These are phyloP conservation scores for Albula glossodonta DNA, from an alignment of 2,113 vertebrate genomes.

Conservation along the genomic window DNA sequence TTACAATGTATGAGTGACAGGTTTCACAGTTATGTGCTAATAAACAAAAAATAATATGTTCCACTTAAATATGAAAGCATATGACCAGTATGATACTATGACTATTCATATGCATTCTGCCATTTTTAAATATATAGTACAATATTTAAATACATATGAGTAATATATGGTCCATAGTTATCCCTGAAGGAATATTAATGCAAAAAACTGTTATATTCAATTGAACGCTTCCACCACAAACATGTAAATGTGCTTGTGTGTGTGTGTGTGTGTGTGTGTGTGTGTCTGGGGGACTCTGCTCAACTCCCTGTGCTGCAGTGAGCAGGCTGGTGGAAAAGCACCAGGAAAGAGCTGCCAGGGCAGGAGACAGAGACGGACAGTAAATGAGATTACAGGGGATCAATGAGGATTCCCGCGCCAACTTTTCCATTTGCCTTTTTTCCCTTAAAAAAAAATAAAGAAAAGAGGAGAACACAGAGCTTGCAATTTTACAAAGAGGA, in stretches of 20 bases:
- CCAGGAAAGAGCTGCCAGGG: neutral
- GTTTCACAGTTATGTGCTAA: neutral
- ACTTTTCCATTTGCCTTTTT: slow-evolving; percentile 44
- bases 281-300: neutral
- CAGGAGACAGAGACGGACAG: slow-evolving; percentile 27
- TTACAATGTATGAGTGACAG: neutral
- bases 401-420: slow-evolving; percentile 46
- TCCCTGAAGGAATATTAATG: too few relatives aligned
- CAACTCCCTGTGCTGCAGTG: neutral
- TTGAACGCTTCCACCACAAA: too few relatives aligned
- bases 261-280: neutral
- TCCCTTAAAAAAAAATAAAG: slow-evolving; percentile 22
- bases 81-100: neutral
- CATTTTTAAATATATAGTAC: too few relatives aligned
- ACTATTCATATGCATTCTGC: neutral
- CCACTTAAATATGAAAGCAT: neutral
- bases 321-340: slow-evolving; percentile 2
- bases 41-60: too few relatives aligned
- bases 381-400: slow-evolving; percentile 50
- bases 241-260: too few relatives aligned
- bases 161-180: too few relatives aligned
- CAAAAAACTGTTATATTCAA: too few relatives aligned
- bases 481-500: slow-evolving; percentile 37
- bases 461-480: slow-evolving; percentile 25
- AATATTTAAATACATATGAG: too few relatives aligned